These are phyloP conservation scores for Brachionichthys hirsutus DNA, from an alignment of 2,113 vertebrate genomes.

Conservation along the genomic window DNA sequence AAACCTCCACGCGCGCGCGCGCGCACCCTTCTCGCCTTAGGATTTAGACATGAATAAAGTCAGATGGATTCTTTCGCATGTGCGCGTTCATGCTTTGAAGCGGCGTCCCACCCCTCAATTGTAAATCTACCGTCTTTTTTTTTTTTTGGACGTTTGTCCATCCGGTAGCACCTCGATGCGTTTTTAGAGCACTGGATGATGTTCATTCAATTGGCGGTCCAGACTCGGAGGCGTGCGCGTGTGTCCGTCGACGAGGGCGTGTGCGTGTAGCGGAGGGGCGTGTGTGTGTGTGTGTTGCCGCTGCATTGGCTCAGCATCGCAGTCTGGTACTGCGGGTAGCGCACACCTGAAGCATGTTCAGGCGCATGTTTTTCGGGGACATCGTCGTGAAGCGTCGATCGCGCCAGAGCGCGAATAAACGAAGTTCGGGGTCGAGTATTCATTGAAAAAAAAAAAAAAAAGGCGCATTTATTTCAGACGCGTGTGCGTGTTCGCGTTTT, in stretches of 20 bases:
- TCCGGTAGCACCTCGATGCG: slow-evolving; percentile 22
- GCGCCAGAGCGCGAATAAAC: background rate
- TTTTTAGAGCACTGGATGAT: slow-evolving; percentile 38
- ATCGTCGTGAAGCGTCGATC: background rate
- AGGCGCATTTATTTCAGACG: background rate
- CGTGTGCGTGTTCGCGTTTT: slow-evolving; percentile 17
- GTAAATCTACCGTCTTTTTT: slow-evolving; percentile 70
- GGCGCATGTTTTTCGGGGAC: slow-evolving; percentile 1
- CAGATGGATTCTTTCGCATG: slow-evolving; percentile 45
- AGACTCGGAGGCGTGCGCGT: slow-evolving; percentile 23
- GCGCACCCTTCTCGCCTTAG: background rate
- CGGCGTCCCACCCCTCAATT: slow-evolving; percentile 31
- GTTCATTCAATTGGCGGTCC: slow-evolving; percentile 50
- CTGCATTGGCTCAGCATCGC: slow-evolving; percentile 73
- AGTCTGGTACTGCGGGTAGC: slow-evolving; percentile 66
- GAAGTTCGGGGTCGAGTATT: slow-evolving; percentile 3
- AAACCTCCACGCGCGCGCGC: slow-evolving; percentile 34
- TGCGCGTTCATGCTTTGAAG: slow-evolving; percentile 43
- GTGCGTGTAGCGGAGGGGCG: slow-evolving; percentile 49
- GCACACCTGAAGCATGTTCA: slow-evolving; percentile 70
- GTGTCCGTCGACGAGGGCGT: slow-evolving; percentile 22
- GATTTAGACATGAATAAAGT: slow-evolving; percentile 19
- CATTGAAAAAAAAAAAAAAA: no score
- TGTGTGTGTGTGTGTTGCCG: slow-evolving; percentile 77
- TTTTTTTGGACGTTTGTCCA: slow-evolving; percentile 45